A percentile compares a stretch with the other conserved stretches of the same genome.
Evolutionary conservation across 2,888 invertebrate genomes (phyloP).

Genomic region (Calliphora vomitoria): DNA sequence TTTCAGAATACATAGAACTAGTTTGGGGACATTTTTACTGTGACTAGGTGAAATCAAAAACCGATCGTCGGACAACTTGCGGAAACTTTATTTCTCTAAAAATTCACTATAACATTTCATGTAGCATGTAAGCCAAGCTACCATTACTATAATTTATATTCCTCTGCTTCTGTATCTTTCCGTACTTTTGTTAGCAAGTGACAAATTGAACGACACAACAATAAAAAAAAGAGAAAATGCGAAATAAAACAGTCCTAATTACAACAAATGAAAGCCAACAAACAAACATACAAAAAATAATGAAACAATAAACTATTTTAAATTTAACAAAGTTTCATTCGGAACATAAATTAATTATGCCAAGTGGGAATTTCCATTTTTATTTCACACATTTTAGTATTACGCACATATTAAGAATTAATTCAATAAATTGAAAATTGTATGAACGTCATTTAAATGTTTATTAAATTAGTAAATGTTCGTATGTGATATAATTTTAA

Average conservation of each 20-base stretch:
- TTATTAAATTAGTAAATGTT: conserved; percentile 17
- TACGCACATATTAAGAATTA: conserved; percentile 9
- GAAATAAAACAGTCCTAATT: conserved; percentile 39
- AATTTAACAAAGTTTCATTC: conserved; percentile 17
- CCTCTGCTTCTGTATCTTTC: neutral
- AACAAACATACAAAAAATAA: neutral
- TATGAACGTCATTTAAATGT: conserved; percentile 15
- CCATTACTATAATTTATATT: neutral
- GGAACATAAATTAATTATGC: conserved; percentile 29
- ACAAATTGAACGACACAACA: neutral
- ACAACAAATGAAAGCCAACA: conserved; percentile 22
- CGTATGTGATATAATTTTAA: neutral
- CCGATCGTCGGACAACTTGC: no score
- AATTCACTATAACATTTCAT: no score
- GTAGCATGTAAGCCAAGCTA: neutral
- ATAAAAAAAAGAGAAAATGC: neutral
- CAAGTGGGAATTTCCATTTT: conserved; percentile 4
- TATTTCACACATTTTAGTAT: neutral
- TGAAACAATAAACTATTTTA: conserved; percentile 23
- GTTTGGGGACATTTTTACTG: no score
- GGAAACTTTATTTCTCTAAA: no score
- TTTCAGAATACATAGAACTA: no score
- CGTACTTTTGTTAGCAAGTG: neutral
- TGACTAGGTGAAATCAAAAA: no score
- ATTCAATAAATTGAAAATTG: conserved; percentile 5